phyloP scores from a whole-genome alignment of 2,797 vertebrate genomes.

The Lepilemur ruficaudatus region DNA sequence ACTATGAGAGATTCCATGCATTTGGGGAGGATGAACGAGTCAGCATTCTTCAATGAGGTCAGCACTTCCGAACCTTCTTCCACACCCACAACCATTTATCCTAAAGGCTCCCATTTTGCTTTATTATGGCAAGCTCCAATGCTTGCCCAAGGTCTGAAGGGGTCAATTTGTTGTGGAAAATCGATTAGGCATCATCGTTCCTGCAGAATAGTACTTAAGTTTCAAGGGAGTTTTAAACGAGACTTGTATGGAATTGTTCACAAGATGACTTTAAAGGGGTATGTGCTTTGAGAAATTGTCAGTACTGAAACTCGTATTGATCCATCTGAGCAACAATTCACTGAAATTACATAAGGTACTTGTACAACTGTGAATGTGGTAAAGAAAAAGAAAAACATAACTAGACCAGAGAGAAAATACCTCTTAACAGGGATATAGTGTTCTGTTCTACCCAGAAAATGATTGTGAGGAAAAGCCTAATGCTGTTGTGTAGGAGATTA shows the following conservation, averaged over 20 bases:
- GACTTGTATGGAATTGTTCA: slow-evolving; percentile 71
- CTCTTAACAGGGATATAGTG: background rate
- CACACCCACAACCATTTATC: background rate
- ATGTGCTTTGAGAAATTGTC: slow-evolving; percentile 67
- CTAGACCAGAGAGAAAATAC: background rate
- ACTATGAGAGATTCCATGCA: background rate
- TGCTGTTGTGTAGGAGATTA: background rate
- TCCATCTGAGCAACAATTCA: slow-evolving; percentile 62
- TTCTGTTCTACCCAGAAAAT: background rate
- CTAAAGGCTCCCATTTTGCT: slow-evolving; percentile 11
- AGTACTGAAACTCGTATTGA: slow-evolving; percentile 64
- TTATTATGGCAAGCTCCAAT: background rate
- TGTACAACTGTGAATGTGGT: background rate
- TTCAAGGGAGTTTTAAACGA: slow-evolving; percentile 62
- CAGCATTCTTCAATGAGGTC: background rate
- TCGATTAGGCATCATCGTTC: slow-evolving; percentile 52
- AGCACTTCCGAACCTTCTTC: background rate
- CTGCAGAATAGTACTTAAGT: slow-evolving; percentile 53
- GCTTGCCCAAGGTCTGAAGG: slow-evolving; percentile 42
- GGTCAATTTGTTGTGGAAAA: slow-evolving; percentile 68
- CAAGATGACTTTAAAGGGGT: slow-evolving; percentile 50
- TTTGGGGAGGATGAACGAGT: background rate
- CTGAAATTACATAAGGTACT: slow-evolving; percentile 51
- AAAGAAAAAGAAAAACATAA: slow-evolving; percentile 37
- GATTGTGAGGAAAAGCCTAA: background rate